These are phyloP conservation scores for Archaeoteleia sp. DNA, from an alignment of 2,888 invertebrate species.

Conservation along the genomic window DNA sequence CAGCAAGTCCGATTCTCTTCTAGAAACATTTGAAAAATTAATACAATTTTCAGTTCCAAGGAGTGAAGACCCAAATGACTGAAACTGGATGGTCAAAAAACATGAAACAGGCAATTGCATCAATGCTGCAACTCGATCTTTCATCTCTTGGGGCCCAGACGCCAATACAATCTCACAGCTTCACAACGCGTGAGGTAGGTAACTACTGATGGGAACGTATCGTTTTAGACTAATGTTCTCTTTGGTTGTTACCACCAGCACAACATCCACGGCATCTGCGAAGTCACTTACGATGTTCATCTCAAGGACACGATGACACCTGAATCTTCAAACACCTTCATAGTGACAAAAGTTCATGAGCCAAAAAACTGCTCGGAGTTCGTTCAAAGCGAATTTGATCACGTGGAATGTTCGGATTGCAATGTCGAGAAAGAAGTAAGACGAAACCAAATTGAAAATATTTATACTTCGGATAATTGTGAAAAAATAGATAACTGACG, in stretches of 20 bases:
- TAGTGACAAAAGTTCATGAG: conserved; percentile 68
- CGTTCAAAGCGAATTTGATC: conserved; percentile 60
- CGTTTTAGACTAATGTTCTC: conserved; percentile 70
- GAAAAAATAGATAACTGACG: too few relatives aligned
- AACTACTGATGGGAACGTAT: conserved; percentile 73
- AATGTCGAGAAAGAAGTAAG: conserved; percentile 53
- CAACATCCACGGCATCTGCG: conserved; percentile 70
- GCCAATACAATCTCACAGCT: conserved; percentile 61
- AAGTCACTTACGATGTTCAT: conserved; percentile 67
- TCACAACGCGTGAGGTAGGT: conserved; percentile 71
- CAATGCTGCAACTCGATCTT: conserved; percentile 73
- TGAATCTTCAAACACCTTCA: conserved; percentile 52
- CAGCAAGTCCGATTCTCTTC: too few relatives aligned
- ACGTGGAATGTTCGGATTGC: conserved; percentile 58
- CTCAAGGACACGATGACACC: conserved; percentile 41
- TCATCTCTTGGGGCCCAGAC: conserved; percentile 47
- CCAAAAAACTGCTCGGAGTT: conserved; percentile 63
- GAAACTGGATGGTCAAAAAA: conserved; percentile 72
- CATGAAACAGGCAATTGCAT: conserved; percentile 73
- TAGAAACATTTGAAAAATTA: conserved; percentile 8
- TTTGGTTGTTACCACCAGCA: conserved; percentile 75
- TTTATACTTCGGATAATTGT: too few relatives aligned
- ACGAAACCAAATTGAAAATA: conserved; percentile 9
- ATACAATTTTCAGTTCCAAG: conserved; percentile 58
- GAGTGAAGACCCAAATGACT: conserved; percentile 66